A percentile compares a stretch with the other conserved stretches of the same genome.
phyloP scores from a whole-genome alignment of 2,113 vertebrate species.

The Planiliza haematocheilus region DNA sequence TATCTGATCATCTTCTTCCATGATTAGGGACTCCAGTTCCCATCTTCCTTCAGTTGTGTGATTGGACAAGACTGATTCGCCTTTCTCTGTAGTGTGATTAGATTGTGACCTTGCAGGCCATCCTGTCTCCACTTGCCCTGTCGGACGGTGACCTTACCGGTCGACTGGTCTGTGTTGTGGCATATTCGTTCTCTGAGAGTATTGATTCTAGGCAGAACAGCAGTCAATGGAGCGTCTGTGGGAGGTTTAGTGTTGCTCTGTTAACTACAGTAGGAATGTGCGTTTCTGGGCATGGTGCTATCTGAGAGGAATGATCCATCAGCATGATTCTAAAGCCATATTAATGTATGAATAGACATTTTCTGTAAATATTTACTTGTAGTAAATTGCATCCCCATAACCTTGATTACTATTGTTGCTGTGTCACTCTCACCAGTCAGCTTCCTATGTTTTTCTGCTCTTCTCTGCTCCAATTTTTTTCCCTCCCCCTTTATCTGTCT shows the following conservation, averaged over 20 bases:
- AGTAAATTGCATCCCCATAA: constrained; percentile 45
- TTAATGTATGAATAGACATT: constrained; percentile 44
- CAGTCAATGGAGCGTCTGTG: constrained; percentile 79
- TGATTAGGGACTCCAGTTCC: constrained; percentile 7
- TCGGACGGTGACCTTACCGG: constrained; percentile 69
- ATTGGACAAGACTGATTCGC: constrained; percentile 33
- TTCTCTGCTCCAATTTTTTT: constrained; percentile 51
- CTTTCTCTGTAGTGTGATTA: constrained; percentile 40
- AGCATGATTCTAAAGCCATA: constrained; percentile 27
- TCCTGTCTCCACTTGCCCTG: constrained; percentile 38
- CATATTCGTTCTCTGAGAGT: constrained; percentile 56
- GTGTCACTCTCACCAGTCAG: constrained; percentile 64
- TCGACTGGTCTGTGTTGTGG: constrained; percentile 59
- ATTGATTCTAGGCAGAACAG: constrained; percentile 73
- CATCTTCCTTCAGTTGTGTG: constrained; percentile 1
- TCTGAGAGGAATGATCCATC: constrained; percentile 29
- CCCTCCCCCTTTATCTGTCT: constrained; percentile 60
- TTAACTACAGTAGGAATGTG: constrained; percentile 22
- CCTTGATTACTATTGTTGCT: constrained; percentile 68
- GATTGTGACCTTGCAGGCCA: constrained; percentile 54
- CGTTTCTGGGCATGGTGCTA: constrained; percentile 30
- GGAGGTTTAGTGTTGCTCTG: constrained; percentile 72
- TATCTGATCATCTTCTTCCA: constrained; percentile 24
- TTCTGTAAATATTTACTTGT: constrained; percentile 50
- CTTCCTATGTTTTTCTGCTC: constrained; percentile 35